Conservation (phyloP, 1,140 invertebrate genomes). For the Melanaphis sacchari region DNA sequence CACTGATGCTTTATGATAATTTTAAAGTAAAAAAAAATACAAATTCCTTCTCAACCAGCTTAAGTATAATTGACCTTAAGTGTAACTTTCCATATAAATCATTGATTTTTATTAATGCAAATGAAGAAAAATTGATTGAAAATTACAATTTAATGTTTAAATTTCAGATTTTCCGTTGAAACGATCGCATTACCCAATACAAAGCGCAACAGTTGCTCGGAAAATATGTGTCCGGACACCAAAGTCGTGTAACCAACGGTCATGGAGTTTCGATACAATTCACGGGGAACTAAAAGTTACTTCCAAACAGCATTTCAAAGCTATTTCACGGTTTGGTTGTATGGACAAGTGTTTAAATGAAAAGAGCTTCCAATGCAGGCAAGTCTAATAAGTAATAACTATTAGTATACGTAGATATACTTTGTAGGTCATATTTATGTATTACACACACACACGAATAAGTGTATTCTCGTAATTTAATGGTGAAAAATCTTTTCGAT, state of each 20-base stretch:
- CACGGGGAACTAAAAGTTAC: conserved; percentile 44
- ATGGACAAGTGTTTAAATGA: conserved; percentile 49
- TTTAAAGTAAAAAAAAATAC: no score
- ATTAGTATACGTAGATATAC: no score
- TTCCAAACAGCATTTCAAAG: conserved; percentile 10
- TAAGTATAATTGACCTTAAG: no score
- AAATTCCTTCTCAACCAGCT: no score
- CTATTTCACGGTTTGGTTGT: conserved; percentile 1
- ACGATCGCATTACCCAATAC: conserved; percentile 18
- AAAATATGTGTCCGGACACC: conserved; percentile 45
- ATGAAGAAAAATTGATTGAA: not conserved
- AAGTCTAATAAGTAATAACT: not conserved
- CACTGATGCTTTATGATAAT: no score
- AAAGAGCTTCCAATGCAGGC: conserved; percentile 43
- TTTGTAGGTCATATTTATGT: not conserved
- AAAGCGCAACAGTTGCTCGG: conserved; percentile 22
- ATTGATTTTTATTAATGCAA: not conserved
- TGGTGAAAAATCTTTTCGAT: not conserved
- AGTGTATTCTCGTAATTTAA: not conserved
- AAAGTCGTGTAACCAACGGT: conserved; percentile 10
- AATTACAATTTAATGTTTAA: not conserved
- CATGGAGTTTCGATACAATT: conserved; percentile 46
- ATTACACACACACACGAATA: not conserved
- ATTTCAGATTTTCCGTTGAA: conserved; percentile 48
- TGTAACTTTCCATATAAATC: no score